Evolutionary conservation across 1,140 invertebrate genomes (phyloP).

Genomic region (Aphis craccivora): DNA sequence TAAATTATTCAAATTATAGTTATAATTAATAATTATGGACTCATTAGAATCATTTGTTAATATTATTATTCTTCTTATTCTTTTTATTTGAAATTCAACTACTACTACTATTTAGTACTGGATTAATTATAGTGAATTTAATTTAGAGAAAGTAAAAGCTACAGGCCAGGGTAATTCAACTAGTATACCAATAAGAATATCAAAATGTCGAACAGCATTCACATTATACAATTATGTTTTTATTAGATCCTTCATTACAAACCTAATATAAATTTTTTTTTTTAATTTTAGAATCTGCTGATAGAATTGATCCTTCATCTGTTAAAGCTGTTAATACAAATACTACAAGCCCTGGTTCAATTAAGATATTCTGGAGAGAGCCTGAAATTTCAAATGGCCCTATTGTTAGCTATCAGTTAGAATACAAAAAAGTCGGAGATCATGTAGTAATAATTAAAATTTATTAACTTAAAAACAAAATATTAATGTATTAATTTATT

Average conservation of each 20-base stretch:
- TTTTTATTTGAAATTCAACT: too few relatives aligned
- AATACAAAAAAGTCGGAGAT: slow-evolving; percentile 71
- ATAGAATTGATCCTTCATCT: slow-evolving; percentile 60
- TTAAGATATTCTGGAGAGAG: slow-evolving; percentile 74
- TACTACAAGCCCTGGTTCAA: slow-evolving; percentile 59
- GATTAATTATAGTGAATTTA: too few relatives aligned
- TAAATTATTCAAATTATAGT: too few relatives aligned
- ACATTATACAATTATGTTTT: not conserved
- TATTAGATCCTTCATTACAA: slow-evolving; percentile 21
- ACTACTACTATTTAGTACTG: too few relatives aligned
- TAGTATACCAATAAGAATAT: too few relatives aligned
- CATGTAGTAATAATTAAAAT: slow-evolving; percentile 66
- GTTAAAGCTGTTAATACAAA: slow-evolving; percentile 61
- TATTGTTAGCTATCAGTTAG: slow-evolving; percentile 82
- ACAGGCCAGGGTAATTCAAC: too few relatives aligned
- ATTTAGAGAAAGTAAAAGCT: too few relatives aligned
- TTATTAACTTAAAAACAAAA: not conserved
- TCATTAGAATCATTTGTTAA: too few relatives aligned
- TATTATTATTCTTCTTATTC: too few relatives aligned
- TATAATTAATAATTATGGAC: too few relatives aligned
- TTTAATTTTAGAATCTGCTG: slow-evolving; percentile 60
- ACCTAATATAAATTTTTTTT: not conserved
- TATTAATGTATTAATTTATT: slow-evolving; percentile 52
- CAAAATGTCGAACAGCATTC: not conserved
- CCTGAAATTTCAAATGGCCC: slow-evolving; percentile 85